These are phyloP conservation scores for Willisornis vidua DNA, from an alignment of 2,113 vertebrate species.

Conservation along the genomic window DNA sequence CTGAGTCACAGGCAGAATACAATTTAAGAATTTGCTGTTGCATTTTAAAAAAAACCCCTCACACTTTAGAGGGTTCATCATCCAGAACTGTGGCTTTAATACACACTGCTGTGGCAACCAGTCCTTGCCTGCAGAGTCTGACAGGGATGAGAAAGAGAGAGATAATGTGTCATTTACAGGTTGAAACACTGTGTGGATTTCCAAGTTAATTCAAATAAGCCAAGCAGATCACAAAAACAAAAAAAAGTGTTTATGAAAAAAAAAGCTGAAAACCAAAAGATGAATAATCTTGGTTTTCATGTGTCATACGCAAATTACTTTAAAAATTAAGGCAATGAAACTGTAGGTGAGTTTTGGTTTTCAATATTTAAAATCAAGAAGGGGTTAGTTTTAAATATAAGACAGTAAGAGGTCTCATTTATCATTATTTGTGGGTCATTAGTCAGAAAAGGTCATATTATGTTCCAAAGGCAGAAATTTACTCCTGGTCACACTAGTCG, in stretches of 20 bases:
- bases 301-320: neutral
- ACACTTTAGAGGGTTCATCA: neutral
- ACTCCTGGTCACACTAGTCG: neutral
- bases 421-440: neutral
- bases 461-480: neutral
- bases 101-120: neutral
- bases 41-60: neutral
- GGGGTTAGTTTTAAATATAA: neutral
- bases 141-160: neutral
- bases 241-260: neutral
- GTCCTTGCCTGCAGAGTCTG: neutral
- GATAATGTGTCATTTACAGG: neutral
- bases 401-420: neutral
- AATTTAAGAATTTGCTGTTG: neutral
- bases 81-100: constrained; percentile 4
- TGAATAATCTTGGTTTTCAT: neutral
- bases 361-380: neutral
- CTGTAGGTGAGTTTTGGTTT: neutral
- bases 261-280: neutral
- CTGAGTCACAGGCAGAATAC: neutral
- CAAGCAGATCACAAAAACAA: neutral
- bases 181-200: neutral
- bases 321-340: neutral
- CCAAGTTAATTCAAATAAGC: neutral
- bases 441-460: neutral